Conservation (phyloP, 2,888 invertebrate species). For the Hirtodrosophila trivittata region DNA sequence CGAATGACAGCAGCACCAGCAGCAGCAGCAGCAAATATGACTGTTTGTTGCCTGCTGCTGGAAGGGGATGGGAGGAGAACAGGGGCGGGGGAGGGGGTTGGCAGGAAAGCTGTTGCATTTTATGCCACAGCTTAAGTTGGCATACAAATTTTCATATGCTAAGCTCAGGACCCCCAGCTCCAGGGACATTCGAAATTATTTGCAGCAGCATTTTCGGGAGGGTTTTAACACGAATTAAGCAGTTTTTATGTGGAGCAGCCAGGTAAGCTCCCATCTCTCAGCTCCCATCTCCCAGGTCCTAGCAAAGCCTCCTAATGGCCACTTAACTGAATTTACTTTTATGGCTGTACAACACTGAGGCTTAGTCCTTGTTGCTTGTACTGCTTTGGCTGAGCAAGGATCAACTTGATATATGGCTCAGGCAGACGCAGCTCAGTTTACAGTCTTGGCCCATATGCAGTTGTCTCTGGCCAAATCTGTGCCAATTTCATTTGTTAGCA, state of each 20-base stretch:
- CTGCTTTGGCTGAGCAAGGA: conserved; percentile 19
- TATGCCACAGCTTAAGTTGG: conserved; percentile 63
- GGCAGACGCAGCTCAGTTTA: conserved; percentile 22
- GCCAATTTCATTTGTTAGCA: conserved; percentile 68
- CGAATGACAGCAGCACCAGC: conserved; percentile 64
- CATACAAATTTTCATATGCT: conserved; percentile 67
- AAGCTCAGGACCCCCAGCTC: conserved; percentile 5
- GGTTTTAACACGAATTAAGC: conserved; percentile 65
- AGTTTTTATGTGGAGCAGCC: conserved; percentile 56
- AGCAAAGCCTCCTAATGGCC: conserved; percentile 67
- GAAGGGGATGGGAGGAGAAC: conserved; percentile 1
- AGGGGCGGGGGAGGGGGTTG: too few species aligned
- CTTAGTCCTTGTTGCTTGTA: conserved; percentile 7
- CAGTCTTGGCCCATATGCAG: conserved; percentile 9
- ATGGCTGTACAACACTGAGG: conserved; percentile 24
- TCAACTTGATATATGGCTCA: conserved; percentile 44
- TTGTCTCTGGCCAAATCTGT: conserved; percentile 47
- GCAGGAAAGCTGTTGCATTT: conserved; percentile 50
- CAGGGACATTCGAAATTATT: conserved; percentile 63
- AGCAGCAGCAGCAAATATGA: conserved; percentile 56
- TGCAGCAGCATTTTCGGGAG: conserved; percentile 13
- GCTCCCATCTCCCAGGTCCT: conserved; percentile 3
- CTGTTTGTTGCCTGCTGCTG: conserved; percentile 11
- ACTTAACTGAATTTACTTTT: conserved; percentile 75
- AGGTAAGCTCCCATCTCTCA: conserved; percentile 37